phyloP scores from a whole-genome alignment of 2,113 vertebrate genomes.

The Bagarius yarrelli region DNA sequence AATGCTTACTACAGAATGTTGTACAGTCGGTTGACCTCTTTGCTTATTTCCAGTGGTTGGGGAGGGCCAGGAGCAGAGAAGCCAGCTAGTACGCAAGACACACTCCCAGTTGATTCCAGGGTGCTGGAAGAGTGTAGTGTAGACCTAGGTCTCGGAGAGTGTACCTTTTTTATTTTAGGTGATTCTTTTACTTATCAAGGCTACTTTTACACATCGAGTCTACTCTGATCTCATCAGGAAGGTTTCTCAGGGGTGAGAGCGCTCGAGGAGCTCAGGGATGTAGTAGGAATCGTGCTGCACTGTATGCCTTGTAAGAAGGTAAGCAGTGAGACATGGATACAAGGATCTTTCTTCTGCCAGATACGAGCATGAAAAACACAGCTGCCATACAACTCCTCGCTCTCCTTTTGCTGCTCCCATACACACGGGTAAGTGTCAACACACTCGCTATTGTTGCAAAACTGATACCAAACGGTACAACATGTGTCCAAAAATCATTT shows the following conservation, averaged over 20 bases:
- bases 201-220: constrained; percentile 9
- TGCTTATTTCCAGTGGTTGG: constrained; percentile 69
- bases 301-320: constrained; percentile 53
- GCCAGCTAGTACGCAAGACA: constrained; percentile 58
- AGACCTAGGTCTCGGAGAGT: neutral
- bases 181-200: too few species aligned
- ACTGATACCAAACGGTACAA: neutral
- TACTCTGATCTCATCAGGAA: neutral
- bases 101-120: constrained; percentile 50
- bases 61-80: constrained; percentile 61
- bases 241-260: neutral
- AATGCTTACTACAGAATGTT: constrained; percentile 47
- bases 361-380: constrained; percentile 33
- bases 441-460: neutral
- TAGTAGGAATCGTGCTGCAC: constrained; percentile 45
- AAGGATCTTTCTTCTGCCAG: constrained; percentile 48
- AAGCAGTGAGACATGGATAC: constrained; percentile 57
- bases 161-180: neutral
- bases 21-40: constrained; percentile 36
- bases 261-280: constrained; percentile 6
- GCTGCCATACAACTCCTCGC: constrained; percentile 37
- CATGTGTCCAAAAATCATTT: neutral
- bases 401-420: constrained; percentile 50
- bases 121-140: constrained; percentile 40
- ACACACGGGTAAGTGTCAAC: constrained; percentile 59